phyloP scores from a whole-genome alignment of 1,140 invertebrate genomes.

The Aphelenchoides avenae region DNA sequence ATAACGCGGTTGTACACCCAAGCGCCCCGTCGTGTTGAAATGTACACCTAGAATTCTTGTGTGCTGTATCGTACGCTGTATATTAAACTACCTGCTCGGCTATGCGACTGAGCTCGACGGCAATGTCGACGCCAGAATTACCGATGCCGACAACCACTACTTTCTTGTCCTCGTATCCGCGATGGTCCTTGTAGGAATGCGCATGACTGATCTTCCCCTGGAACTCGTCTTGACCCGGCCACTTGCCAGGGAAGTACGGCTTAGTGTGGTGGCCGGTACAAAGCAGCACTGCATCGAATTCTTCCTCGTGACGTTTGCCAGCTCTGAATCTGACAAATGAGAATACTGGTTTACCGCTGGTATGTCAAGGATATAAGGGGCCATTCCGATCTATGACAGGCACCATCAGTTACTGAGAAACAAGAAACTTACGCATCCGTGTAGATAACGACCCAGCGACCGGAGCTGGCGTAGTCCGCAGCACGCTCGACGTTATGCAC shows the following conservation, averaged over 20 bases:
- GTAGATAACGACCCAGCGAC: conserved; percentile 52
- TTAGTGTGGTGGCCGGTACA: conserved; percentile 58
- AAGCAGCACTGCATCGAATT: conserved; percentile 60
- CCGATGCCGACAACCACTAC: conserved; percentile 65
- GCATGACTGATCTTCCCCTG: conserved; percentile 62
- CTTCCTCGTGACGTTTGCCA: conserved; percentile 38
- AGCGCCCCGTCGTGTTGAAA: conserved; percentile 62
- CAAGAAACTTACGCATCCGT: conserved; percentile 40
- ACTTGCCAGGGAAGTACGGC: conserved; percentile 53
- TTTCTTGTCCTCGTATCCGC: conserved; percentile 59
- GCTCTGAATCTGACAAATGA: too few relatives aligned
- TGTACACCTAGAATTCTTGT: conserved; percentile 58
- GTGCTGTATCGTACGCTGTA: neutral
- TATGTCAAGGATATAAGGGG: neutral
- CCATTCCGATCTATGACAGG: neutral
- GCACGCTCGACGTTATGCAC: conserved; percentile 33
- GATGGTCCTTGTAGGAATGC: conserved; percentile 48
- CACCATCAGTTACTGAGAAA: neutral
- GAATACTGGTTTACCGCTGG: conserved; percentile 7
- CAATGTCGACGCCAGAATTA: conserved; percentile 65
- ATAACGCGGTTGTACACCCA: conserved; percentile 63
- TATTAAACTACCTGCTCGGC: conserved; percentile 51
- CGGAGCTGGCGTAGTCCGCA: conserved; percentile 33
- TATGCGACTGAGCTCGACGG: conserved; percentile 62
- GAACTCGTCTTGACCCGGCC: conserved; percentile 59